Conservation (phyloP, 2,888 invertebrate genomes). For the Leptinotarsa juncta region DNA sequence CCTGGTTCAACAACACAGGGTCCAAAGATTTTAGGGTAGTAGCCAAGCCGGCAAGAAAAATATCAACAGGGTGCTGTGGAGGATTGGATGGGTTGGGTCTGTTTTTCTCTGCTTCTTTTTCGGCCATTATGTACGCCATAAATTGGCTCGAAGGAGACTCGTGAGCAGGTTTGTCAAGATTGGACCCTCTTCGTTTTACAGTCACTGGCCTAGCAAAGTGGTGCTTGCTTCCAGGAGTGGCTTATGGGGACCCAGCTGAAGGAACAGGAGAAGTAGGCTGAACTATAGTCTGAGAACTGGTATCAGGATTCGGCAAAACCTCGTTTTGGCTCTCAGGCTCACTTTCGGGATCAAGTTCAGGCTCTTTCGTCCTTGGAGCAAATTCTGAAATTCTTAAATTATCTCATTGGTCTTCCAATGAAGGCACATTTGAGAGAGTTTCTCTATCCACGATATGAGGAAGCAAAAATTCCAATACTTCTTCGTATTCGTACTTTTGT, state of each 20-base stretch:
- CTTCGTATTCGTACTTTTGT: neutral
- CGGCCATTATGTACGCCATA: neutral
- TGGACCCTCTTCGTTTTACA: neutral
- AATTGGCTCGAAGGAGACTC: neutral
- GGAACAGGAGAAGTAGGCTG: too few species aligned
- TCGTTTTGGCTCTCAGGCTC: too few species aligned
- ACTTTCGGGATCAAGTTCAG: too few species aligned
- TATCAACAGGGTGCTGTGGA: neutral
- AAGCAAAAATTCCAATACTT: neutral
- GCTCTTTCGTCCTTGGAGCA: neutral
- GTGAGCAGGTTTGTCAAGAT: neutral
- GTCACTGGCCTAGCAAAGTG: neutral
- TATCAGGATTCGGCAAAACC: too few species aligned
- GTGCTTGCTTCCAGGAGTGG: neutral
- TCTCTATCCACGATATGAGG: neutral
- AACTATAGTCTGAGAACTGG: too few species aligned
- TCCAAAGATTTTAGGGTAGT: neutral
- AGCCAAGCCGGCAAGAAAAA: neutral
- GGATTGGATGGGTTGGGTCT: neutral
- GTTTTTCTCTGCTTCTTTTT: neutral
- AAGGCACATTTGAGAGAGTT: neutral
- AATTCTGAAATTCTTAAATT: neutral
- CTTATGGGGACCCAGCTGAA: neutral
- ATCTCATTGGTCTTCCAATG: neutral
- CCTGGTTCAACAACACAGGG: neutral